Base-by-base conservation (phyloP, 2,113 vertebrate genomes). In the Eptatretus burgeri region DNA sequence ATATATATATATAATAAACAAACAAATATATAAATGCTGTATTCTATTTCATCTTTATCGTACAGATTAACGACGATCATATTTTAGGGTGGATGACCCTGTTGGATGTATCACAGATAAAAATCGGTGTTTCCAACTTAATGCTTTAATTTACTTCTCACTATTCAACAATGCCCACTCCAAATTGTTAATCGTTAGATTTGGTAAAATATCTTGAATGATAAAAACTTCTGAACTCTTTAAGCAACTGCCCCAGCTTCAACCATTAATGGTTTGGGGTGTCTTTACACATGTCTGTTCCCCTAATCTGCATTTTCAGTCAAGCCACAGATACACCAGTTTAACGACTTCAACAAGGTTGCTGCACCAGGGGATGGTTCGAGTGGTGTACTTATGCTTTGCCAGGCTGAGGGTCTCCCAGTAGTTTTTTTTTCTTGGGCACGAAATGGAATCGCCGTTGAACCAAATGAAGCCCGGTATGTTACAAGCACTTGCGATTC, bases 361-460 rank as follows among this genome's bases (percentile, higher is more conserved):
- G 78, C 74, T 5, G 78, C 71, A 41, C 67, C 73, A 51, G 76
- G 75, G 13, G 78, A 79, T 41, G 73, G 73, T 51, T 74, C 67
- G 60, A 69, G 63, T 13, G 68, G 70, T 5, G 74, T 73, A 11
- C 73, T 75, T 51, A 18, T 81, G 2, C 64, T 73, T 64, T 78
- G 76, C 65, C 74, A 75, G 66, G 75, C 78, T 13, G 70, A 79
- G 63, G 74, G 78, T 2, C 71, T 74, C 64, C 77, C 76, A 18
- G 69, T 62, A 9, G 75, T 81, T 19, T 68, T 70, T 16, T 77
- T 83, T 69, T 65, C 68, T 63, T 83, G 83, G 82, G 75, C 75
- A 50, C 77, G 70, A 74, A 80, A 80, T 13, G 71, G 75, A 13
- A 70, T 74, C 18, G 69, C 67, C 65, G 73, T 82, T 70, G 79